Base-by-base conservation (phyloP, 2,113 vertebrate species). In the Carassius carassius region DNA sequence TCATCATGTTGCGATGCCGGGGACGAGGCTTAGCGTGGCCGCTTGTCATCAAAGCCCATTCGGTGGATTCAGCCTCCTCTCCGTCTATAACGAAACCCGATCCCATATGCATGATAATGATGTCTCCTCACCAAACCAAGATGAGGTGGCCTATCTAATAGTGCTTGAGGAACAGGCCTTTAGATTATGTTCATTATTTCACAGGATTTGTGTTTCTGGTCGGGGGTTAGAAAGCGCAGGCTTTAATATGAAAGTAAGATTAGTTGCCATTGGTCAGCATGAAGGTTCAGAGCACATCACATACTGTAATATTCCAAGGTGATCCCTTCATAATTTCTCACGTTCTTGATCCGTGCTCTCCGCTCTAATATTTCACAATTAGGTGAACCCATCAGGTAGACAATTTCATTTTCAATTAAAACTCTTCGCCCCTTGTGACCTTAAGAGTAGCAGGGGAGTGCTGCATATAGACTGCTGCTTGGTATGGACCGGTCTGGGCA, bases 331-430 rank as follows among this genome's bases (percentile, higher is more conserved):
- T 92, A 91, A 92, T 92, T 92, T 90, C 83, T 86, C 69, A 90
- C 90, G 86, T 91, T 86, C 86, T 79, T n/a, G 87, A 89, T 89
- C 90, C 85, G 84, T 89, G 87, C 87, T 85, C 89, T 84, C 78
- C 82, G 25, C 88, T 88, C 86, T 90, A 89, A 92, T 92, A 94
- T 91, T 88, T 93, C 89, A 93, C 95, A 94, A 95, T 95, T 94
- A 94, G 94, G 92, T 90, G 91, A 92, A 93, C 91, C 91, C 92
- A 93, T 93, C 92, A 92, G 92, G 92, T 92, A 92, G 94, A 92
- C 93, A 92, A 90, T 92, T 94, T 93, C 89, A 87, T 88, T 94
- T 94, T 94, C 93, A 94, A 94, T 95, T 92, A 94, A 93, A 94
- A 90, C 78, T 85, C n/a, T 72, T 93, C 89, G 89, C 89, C 91